Evolutionary conservation across 1,140 invertebrate species (phyloP).

Genomic region (Hydropsyche tenuis): DNA sequence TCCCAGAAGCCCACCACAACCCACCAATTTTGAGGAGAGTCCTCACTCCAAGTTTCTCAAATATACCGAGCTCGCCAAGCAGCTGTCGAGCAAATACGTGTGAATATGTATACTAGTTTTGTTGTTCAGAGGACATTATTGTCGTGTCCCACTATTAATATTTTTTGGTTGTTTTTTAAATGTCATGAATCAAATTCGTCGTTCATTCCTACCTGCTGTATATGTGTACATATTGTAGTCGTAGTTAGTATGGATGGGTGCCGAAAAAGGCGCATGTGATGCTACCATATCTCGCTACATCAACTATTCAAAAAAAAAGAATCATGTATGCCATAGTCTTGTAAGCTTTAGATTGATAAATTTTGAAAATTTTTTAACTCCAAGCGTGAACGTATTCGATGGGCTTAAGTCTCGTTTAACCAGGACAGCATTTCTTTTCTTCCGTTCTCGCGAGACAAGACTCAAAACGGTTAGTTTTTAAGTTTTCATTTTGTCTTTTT

Average conservation of each 20-base stretch:
- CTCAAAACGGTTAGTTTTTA: slow-evolving; percentile 17
- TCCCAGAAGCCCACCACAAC: slow-evolving; percentile 60
- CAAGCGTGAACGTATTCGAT: slow-evolving; percentile 46
- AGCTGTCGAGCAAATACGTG: slow-evolving; percentile 94
- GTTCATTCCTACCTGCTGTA: slow-evolving; percentile 50
- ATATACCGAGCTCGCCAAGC: slow-evolving; percentile 95
- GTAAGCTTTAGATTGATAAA: slow-evolving; percentile 47
- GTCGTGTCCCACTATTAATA: slow-evolving; percentile 2
- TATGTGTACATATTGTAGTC: slow-evolving; percentile 49
- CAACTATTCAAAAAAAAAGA: slow-evolving; percentile 37
- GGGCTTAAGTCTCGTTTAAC: slow-evolving; percentile 42
- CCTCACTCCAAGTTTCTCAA: slow-evolving; percentile 96
- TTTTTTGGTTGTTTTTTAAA: slow-evolving; percentile 32
- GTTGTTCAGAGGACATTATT: not conserved
- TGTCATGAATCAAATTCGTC: slow-evolving; percentile 48
- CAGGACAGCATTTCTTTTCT: slow-evolving; percentile 47
- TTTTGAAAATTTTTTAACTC: slow-evolving; percentile 10
- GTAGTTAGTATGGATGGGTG: slow-evolving; percentile 49
- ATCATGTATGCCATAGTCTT: slow-evolving; percentile 49
- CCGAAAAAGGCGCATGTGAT: slow-evolving; percentile 58
- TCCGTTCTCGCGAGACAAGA: not conserved
- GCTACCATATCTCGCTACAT: slow-evolving; percentile 63
- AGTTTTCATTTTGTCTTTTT: slow-evolving; percentile 7
- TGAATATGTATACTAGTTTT: slow-evolving; percentile 59
- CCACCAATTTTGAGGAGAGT: slow-evolving; percentile 82